Conservation (phyloP, 2,888 invertebrate species). For the Acronicta aceris region DNA sequence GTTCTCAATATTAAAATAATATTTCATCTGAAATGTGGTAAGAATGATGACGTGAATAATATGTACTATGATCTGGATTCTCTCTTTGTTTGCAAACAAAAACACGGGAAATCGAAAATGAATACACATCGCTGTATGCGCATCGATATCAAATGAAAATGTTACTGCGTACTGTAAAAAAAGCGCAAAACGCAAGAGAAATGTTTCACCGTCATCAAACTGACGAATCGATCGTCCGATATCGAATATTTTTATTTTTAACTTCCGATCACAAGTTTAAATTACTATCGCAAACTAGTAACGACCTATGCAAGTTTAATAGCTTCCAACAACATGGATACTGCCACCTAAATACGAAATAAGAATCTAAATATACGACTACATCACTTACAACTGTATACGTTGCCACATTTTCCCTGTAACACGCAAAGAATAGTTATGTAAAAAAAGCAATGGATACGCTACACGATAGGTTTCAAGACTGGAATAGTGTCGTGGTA, state of each 20-base stretch:
- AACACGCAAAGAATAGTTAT: fast-evolving
- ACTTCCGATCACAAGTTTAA: conserved; percentile 76
- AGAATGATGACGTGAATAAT: too few relatives aligned
- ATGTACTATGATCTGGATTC: too few relatives aligned
- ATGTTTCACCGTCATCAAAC: conserved; percentile 26
- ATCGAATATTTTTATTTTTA: conserved; percentile 67
- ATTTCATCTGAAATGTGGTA: too few relatives aligned
- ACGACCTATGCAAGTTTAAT: conserved; percentile 74
- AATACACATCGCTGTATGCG: conserved; percentile 2
- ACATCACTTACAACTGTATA: not conserved
- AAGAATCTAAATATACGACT: not conserved
- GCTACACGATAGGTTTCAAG: not conserved
- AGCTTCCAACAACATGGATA: conserved; percentile 63
- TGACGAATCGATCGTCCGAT: conserved; percentile 52
- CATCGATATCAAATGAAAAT: conserved; percentile 26
- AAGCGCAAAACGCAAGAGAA: conserved; percentile 4
- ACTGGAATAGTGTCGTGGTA: conserved; percentile 25
- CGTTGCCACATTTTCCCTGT: conserved; percentile 7
- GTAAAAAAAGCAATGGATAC: conserved; percentile 11
- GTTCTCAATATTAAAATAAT: too few relatives aligned
- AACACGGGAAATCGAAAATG: conserved; percentile 2
- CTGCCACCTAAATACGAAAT: conserved; percentile 25
- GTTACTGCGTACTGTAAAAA: conserved; percentile 12
- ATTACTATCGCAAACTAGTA: conserved; percentile 76
- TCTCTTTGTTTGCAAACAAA: not conserved